Evolutionary conservation across 1,140 invertebrate species (phyloP).

Genomic region (Adelges cooleyi): DNA sequence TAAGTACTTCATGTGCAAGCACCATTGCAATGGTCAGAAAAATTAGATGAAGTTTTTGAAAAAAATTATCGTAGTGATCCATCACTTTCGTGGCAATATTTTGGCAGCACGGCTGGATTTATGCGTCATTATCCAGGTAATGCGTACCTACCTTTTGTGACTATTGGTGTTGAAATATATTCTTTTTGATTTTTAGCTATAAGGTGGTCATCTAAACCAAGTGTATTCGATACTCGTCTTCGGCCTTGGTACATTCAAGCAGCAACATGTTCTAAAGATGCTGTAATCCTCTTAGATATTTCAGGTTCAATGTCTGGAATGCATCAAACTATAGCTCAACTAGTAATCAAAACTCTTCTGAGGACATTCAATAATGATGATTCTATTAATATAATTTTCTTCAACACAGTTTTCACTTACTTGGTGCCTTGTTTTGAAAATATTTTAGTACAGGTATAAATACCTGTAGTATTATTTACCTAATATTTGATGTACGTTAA

Average conservation of each 20-base stretch:
- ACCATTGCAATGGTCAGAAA: constrained; percentile 76
- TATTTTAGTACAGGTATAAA: constrained; percentile 25
- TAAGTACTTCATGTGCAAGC: constrained; percentile 37
- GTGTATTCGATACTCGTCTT: constrained; percentile 69
- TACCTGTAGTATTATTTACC: not conserved
- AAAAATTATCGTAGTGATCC: constrained; percentile 79
- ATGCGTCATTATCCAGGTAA: constrained; percentile 73
- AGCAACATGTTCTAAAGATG: constrained; percentile 92
- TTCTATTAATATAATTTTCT: constrained; percentile 68
- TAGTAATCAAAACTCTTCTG: constrained; percentile 73
- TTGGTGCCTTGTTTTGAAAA: constrained; percentile 55
- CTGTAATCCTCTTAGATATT: constrained; percentile 87
- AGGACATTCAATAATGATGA: constrained; percentile 97
- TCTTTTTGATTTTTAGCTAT: constrained; percentile 3
- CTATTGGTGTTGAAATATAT: not conserved
- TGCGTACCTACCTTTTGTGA: not conserved
- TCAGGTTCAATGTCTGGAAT: constrained; percentile 97
- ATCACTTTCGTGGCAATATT: constrained; percentile 89
- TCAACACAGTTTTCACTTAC: constrained; percentile 57
- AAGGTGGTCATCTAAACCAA: constrained; percentile 39
- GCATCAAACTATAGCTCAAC: constrained; percentile 59
- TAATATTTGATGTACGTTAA: constrained; percentile 9
- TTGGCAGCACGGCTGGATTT: constrained; percentile 84
- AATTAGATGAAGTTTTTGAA: constrained; percentile 68
- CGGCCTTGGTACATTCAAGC: constrained; percentile 93